Evolutionary conservation across 2,888 invertebrate genomes (phyloP).

Genomic region (Yponomeuta plumbellus): DNA sequence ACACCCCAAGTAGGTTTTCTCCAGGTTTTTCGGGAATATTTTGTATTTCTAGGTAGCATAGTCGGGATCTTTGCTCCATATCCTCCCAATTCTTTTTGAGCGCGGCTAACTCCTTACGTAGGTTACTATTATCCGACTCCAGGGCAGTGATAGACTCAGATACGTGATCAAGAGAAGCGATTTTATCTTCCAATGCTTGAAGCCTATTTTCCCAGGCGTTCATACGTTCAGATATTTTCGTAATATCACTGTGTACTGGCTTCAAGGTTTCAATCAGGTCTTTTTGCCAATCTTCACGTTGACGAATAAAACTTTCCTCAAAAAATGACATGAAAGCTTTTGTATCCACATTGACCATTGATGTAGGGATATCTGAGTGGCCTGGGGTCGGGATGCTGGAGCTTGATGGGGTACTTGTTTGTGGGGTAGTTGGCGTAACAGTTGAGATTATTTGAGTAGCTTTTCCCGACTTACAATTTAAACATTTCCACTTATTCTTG

Average conservation of each 20-base stretch:
- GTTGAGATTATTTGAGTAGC: not conserved
- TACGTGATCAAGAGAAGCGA: not conserved
- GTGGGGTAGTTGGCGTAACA: not conserved
- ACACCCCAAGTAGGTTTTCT: slow-evolving; percentile 11
- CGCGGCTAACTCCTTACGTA: not conserved
- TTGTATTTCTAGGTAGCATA: slow-evolving; percentile 16
- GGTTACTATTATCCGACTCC: not conserved
- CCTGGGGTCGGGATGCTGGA: not conserved
- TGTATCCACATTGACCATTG: not conserved
- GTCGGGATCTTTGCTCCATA: slow-evolving; percentile 13
- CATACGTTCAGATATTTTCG: not conserved
- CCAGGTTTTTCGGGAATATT: slow-evolving; percentile 16
- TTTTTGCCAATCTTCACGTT: not conserved
- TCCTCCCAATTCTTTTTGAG: slow-evolving; percentile 2
- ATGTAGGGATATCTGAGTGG: not conserved
- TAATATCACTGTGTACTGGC: not conserved
- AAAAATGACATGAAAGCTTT: not conserved
- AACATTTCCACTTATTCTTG: not conserved
- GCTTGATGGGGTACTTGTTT: not conserved
- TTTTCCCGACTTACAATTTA: not conserved
- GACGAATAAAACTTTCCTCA: not conserved
- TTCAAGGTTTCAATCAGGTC: not conserved
- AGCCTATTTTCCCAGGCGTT: not conserved
- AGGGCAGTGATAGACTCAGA: not conserved
- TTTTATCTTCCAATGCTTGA: not conserved